phyloP scores from a whole-genome alignment of 30 jellyfish, hydroid and myxozoan genomes.

The Aurelia aurita region DNA sequence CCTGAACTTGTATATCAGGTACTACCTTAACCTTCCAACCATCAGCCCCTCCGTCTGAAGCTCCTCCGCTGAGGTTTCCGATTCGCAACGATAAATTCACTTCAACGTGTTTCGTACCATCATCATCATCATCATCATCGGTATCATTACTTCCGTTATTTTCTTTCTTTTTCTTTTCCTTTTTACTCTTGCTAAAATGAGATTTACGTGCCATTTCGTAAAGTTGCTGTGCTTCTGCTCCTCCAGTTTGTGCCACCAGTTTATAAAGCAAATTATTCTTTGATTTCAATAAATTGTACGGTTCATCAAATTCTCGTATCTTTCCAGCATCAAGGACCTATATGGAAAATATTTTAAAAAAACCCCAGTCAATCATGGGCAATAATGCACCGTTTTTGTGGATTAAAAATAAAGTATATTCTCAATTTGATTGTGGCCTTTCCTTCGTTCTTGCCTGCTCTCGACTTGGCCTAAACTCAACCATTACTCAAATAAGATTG shows the following conservation, averaged over 20 bases:
- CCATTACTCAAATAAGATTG: too few species aligned
- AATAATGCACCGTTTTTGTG: too few species aligned
- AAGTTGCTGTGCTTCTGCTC: conserved; percentile 87
- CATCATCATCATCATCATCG: background rate
- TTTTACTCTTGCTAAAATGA: conserved; percentile 16
- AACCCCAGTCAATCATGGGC: background rate
- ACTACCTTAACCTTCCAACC: background rate
- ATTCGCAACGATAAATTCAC: background rate
- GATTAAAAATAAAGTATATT: too few species aligned
- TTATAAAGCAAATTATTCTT: conserved; percentile 65
- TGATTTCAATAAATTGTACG: conserved; percentile 74
- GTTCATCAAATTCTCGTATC: conserved; percentile 82
- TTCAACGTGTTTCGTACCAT: background rate
- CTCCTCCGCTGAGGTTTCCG: background rate
- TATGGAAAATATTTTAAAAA: background rate
- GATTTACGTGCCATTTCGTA: conserved; percentile 81
- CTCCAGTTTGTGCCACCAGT: conserved; percentile 93
- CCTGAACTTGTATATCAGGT: background rate
- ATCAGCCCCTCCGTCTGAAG: background rate
- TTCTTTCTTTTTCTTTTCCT: background rate
- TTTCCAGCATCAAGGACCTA: conserved; percentile 95
- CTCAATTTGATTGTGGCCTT: too few species aligned
- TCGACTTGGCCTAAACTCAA: too few species aligned
- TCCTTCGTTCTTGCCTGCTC: too few species aligned
- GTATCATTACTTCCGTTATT: background rate